A percentile compares a stretch with the other conserved stretches of the same genome.
These are phyloP conservation scores for Apodemia hepburni DNA, from an alignment of 2,888 invertebrate genomes.

Conservation along the genomic window DNA sequence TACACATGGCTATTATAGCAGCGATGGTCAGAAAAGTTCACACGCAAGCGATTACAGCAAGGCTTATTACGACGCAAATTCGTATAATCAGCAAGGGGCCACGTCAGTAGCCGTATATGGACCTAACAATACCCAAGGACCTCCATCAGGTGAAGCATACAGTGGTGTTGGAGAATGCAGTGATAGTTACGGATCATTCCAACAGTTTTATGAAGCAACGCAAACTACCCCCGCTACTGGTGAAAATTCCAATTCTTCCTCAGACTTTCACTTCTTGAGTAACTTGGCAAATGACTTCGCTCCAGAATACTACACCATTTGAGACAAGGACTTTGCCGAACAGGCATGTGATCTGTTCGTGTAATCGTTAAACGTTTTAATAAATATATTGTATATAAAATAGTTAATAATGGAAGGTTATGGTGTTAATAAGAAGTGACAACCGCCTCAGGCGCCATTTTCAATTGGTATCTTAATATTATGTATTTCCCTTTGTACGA, in stretches of 20 bases:
- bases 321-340: constrained; percentile 79
- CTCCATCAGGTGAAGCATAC: constrained; percentile 58
- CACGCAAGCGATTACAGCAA: constrained; percentile 75
- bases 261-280: constrained; percentile 96
- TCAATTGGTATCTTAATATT: constrained; percentile 35
- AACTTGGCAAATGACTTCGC: constrained; percentile 95
- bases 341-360: constrained; percentile 76
- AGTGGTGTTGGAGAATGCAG: constrained; percentile 75
- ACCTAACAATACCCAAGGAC: constrained; percentile 41
- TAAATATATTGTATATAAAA: constrained; percentile 28
- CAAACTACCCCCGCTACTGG: constrained; percentile 78
- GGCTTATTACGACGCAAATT: constrained; percentile 69
- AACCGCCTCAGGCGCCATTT: constrained; percentile 54
- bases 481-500: constrained; percentile 47
- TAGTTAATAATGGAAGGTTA: constrained; percentile 37
- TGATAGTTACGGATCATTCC: constrained; percentile 85
- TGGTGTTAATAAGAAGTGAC: constrained; percentile 44
- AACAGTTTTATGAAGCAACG: constrained; percentile 84
- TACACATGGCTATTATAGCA: constrained; percentile 64
- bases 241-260: constrained; percentile 94
- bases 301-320: constrained; percentile 91
- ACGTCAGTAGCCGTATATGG: constrained; percentile 47
- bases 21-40: constrained; percentile 72
- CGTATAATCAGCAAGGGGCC: constrained; percentile 57
- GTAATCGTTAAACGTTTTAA: constrained; percentile 39